Evolutionary conservation across 2,888 invertebrate genomes (phyloP).

Genomic region (Melanophora roralis): DNA sequence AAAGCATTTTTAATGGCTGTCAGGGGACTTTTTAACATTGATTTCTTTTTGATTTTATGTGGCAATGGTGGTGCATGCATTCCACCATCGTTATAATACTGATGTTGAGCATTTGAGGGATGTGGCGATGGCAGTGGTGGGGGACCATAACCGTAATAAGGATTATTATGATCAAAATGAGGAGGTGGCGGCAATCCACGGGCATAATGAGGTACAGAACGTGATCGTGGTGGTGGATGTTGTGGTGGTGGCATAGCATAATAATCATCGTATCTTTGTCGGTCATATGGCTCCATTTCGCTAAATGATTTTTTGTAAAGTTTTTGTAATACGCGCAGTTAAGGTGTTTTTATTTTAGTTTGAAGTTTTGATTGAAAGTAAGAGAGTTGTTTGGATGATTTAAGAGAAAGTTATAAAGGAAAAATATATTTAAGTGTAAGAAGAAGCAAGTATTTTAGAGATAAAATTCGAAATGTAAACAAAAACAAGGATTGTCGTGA

Average conservation of each 20-base stretch:
- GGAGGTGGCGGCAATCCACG: constrained; percentile 60
- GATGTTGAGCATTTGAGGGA: constrained; percentile 63
- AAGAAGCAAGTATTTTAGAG: constrained; percentile 46
- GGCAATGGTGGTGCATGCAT: constrained; percentile 71
- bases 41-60: constrained; percentile 76
- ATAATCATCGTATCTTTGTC: constrained; percentile 73
- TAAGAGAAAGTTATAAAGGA: constrained; percentile 1
- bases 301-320: constrained; percentile 68
- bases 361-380: not conserved
- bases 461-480: not conserved
- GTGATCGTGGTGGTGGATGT: constrained; percentile 66
- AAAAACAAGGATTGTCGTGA: not conserved
- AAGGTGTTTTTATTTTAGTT: constrained; percentile 13
- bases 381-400: not conserved
- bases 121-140: constrained; percentile 59
- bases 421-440: not conserved
- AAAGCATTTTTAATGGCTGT: constrained; percentile 76
- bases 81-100: constrained; percentile 71
- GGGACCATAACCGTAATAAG: constrained; percentile 67
- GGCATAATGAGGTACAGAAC: constrained; percentile 69
- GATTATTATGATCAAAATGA: constrained; percentile 68
- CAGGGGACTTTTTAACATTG: constrained; percentile 75
- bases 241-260: constrained; percentile 72
- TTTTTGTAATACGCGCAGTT: constrained; percentile 28
- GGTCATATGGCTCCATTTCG: constrained; percentile 76